Percentiles rank a stretch among this genome's conserved stretches.
These are phyloP conservation scores for Podarcis lilfordi DNA, from an alignment of 2,797 vertebrate genomes.

Conservation along the genomic window DNA sequence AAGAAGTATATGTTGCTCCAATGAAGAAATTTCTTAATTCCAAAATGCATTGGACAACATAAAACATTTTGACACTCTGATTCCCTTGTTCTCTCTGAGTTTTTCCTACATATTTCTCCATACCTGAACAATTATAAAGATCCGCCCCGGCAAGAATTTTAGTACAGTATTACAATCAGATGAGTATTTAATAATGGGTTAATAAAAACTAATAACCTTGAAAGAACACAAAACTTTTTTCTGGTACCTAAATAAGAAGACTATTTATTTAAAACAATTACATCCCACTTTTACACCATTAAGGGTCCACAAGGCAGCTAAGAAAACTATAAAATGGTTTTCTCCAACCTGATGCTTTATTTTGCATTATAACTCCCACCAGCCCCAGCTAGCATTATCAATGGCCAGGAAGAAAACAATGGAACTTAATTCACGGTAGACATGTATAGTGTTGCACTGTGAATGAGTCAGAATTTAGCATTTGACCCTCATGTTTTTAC, in stretches of 20 bases:
- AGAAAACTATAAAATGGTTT: neutral
- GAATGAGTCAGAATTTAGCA: conserved; percentile 2
- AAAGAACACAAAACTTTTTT: neutral
- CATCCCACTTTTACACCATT: neutral
- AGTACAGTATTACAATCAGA: neutral
- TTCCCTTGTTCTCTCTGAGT: too few relatives aligned
- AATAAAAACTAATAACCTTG: neutral
- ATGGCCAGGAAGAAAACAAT: neutral
- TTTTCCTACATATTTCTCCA: neutral
- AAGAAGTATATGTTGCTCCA: too few relatives aligned
- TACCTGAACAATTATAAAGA: neutral
- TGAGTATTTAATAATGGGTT: neutral
- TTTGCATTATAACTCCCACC: too few relatives aligned
- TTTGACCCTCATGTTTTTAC: conserved; percentile 3
- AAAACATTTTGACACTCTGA: too few relatives aligned
- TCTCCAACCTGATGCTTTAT: too few relatives aligned
- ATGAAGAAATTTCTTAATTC: too few relatives aligned
- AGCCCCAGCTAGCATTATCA: too few relatives aligned
- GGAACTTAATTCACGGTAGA: neutral
- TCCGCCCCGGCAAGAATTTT: neutral
- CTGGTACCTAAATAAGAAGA: neutral
- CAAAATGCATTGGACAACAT: too few relatives aligned
- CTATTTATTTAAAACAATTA: neutral
- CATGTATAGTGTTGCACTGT: neutral
- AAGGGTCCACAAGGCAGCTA: neutral